phyloP scores from a whole-genome alignment of 1,140 invertebrate species.

The Aphidius gifuensis region DNA sequence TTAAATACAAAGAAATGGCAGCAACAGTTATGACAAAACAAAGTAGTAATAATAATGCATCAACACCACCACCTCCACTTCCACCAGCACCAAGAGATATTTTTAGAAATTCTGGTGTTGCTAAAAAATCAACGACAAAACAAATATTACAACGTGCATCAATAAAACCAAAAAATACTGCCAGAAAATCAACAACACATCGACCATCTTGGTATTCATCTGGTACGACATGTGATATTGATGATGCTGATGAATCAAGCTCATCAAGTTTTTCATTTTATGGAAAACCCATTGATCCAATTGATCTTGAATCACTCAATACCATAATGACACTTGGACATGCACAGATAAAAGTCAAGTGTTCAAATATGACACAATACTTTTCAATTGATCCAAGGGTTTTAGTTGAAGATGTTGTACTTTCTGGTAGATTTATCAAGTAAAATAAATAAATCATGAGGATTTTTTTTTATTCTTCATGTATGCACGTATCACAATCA shows the following conservation, averaged over 20 bases:
- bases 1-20: slow-evolving; percentile 31
- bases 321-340: slow-evolving; percentile 46
- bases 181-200: slow-evolving; percentile 48
- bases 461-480: too few relatives aligned
- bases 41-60: not conserved
- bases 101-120: slow-evolving; percentile 31
- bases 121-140: slow-evolving; percentile 48
- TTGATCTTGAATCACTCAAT: slow-evolving; percentile 37
- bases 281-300: slow-evolving; percentile 27
- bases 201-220: slow-evolving; percentile 31
- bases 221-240: slow-evolving; percentile 18
- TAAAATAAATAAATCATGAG: too few relatives aligned
- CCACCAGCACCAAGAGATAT: not conserved
- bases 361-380: slow-evolving; percentile 38
- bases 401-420: not conserved
- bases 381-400: slow-evolving; percentile 43
- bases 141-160: slow-evolving; percentile 14
- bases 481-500: too few relatives aligned
- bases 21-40: not conserved
- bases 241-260: slow-evolving; percentile 13
- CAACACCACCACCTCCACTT: too few relatives aligned
- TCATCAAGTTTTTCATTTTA: slow-evolving; percentile 38
- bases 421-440: too few relatives aligned
- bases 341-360: slow-evolving; percentile 43
- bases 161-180: slow-evolving; percentile 37